Base-by-base conservation (phyloP, 1,140 invertebrate species). In the Drosophila sproati region DNA sequence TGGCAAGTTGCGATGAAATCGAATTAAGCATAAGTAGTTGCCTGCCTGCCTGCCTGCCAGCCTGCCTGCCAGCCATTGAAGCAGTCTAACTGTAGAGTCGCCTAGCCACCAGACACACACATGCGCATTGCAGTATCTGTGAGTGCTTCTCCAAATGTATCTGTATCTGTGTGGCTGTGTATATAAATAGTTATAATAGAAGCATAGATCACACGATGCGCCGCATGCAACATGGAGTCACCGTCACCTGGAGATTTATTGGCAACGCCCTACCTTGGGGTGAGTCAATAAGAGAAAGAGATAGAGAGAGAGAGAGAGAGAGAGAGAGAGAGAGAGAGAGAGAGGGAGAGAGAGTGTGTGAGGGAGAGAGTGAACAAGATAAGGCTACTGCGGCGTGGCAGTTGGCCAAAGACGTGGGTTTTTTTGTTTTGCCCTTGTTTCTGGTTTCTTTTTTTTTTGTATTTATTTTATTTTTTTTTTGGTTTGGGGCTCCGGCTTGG, bases 161-260 rank as follows among this genome's bases (percentile, higher is more conserved):
- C 32, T 68, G 29, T 73, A 54, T 39, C n/a, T 50, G 10, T 61
- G 52, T 70, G 34, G 61, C 57, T 56, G 55, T 63, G 45, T 81
- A 62, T 73, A 79, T 76, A 86, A 78, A 77, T 78, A 75, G 78
- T 89, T 90, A 75, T 89, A 89, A 89, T 89, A 90, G 80, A 85
- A 89, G 86, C 86, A 90, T 89, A 89, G 86, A 89, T 89, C 85
- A 89, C 86, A 85, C 86, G 71, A 73, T 89, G 78, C 71, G 81
- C 85, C 72, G 81, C 86, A 89, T 89, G 85, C 86, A 89, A 89
- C 85, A 90, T 89, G 85, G 86, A 90, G 85, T 89, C 86, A 64
- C 48, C 74, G 85, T 88, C 83, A 90, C 71, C 86, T 79, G 68
- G 41, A 81, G 85, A 89, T 89, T 89, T 89, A 88, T 88, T 68